Base-by-base conservation (phyloP, 2,797 vertebrate species). In the Sebastolobus alascanus region DNA sequence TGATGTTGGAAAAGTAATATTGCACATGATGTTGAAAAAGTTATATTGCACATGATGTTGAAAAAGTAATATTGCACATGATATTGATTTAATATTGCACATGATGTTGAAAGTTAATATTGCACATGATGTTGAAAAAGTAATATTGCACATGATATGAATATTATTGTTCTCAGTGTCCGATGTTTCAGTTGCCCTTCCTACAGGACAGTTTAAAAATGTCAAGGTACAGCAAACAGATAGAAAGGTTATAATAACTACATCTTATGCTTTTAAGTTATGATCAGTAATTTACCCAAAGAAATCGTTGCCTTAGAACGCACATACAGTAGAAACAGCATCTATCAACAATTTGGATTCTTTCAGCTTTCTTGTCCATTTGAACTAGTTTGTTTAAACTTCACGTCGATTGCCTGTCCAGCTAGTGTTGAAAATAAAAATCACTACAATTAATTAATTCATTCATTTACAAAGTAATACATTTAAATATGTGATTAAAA, bases 401-500 rank as follows among this genome's bases (percentile, higher is more conserved):
- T 61, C 5, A 33, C 8, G 13, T 52, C 3, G n/a, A 25, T 55
- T 27, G 37, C 22, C 35, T 11, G 25, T 9, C 12, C 33, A 35
- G 12, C 12, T 12, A 5, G 5, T 52, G 4, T 50, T 58, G 5
- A 14, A 20, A 56, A 35, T 69, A 25, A 33, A 50, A 58, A 37
- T 46, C 11, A 56, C 12, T 20, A 31, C 25, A 25, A 25, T 25
- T 25, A 25, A 25, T 25, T 31, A 50, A 52, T 31, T 1, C 55
- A 55, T 54, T 0, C 1, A 56, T 55, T 14, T 22, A 31, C 1
- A 22, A 31, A 22, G 22, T 1, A 22, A 22, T 54, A 9, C 13
- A 54, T 43, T 73, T 35, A 13, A 22, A 73, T 35, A n/a, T 35
- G 31, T 33, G 9, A 54, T 54, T 74, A 59, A 65, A 58, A 20